Evolutionary conservation across 2,113 vertebrate genomes (phyloP).

Genomic region (Mesembrinibis cayennensis): DNA sequence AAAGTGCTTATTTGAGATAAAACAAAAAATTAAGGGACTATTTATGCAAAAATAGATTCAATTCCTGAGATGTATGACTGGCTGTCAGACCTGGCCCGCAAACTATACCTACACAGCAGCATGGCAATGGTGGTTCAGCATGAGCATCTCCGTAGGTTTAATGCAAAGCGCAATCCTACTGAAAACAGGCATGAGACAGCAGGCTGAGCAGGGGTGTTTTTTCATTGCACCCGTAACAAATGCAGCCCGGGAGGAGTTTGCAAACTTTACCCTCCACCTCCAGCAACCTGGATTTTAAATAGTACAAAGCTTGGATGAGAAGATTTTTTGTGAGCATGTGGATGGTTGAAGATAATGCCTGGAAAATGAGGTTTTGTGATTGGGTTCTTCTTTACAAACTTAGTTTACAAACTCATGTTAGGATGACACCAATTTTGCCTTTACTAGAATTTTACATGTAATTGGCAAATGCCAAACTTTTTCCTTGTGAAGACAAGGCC

Average conservation of each 20-base stretch:
- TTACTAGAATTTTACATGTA: background rate
- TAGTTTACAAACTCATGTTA: background rate
- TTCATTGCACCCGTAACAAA: background rate
- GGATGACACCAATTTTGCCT: background rate
- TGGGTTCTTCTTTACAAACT: background rate
- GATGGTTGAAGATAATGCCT: background rate
- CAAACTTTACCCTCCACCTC: background rate
- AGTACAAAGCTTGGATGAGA: background rate
- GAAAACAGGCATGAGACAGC: background rate
- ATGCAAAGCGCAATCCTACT: background rate
- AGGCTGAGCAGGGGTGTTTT: background rate
- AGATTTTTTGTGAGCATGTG: background rate
- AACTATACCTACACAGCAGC: background rate
- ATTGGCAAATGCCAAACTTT: background rate
- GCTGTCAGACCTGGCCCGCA: fast-evolving
- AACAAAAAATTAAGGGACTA: background rate
- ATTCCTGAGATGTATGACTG: background rate
- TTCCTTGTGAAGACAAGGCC: background rate
- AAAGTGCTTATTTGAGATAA: background rate
- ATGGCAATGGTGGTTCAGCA: too few species aligned
- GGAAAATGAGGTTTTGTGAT: background rate
- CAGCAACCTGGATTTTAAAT: background rate
- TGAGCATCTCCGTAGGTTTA: background rate
- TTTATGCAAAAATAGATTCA: background rate
- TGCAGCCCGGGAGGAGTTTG: fast-evolving